Conservation (phyloP, 2,797 vertebrate genomes). For the Megalops cyprinoides region DNA sequence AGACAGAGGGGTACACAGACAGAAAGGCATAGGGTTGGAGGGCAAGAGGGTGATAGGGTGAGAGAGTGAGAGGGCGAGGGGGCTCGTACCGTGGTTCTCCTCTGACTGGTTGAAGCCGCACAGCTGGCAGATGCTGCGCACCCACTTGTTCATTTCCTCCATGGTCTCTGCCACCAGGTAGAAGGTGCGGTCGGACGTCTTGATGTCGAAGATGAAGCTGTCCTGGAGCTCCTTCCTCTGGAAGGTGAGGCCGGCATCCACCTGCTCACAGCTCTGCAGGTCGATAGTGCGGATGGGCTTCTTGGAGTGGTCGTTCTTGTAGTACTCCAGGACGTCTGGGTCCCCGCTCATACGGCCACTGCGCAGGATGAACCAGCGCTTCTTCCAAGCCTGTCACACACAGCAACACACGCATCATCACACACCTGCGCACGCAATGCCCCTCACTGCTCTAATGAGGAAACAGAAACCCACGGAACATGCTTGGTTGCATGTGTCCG, state of each 20-base stretch:
- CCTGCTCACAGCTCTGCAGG: slow-evolving; percentile 96
- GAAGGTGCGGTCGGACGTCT: slow-evolving; percentile 96
- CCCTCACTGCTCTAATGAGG: background rate
- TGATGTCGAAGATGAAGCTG: slow-evolving; percentile 98
- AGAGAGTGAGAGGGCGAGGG: background rate
- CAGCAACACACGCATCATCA: background rate
- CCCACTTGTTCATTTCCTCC: slow-evolving; percentile 99
- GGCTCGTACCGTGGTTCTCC: slow-evolving; percentile 83
- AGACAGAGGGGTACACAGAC: background rate
- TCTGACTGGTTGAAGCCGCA: slow-evolving; percentile 98
- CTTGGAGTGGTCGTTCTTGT: slow-evolving; percentile 97
- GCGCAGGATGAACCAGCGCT: slow-evolving; percentile 95
- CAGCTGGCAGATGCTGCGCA: slow-evolving; percentile 96
- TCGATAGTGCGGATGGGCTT: slow-evolving; percentile 95
- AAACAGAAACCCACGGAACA: background rate
- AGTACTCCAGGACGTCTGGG: slow-evolving; percentile 95
- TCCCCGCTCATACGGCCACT: slow-evolving; percentile 98
- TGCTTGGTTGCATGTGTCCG: too few species aligned
- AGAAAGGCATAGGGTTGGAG: background rate
- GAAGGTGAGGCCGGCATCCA: slow-evolving; percentile 94
- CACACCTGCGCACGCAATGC: background rate
- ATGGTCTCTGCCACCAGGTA: slow-evolving; percentile 97
- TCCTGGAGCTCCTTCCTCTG: slow-evolving; percentile 98
- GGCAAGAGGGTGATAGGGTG: background rate
- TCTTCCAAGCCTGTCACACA: slow-evolving; percentile 91